These are phyloP conservation scores for Leptopilina syphax DNA, from an alignment of 2,888 invertebrate genomes.

Conservation along the genomic window DNA sequence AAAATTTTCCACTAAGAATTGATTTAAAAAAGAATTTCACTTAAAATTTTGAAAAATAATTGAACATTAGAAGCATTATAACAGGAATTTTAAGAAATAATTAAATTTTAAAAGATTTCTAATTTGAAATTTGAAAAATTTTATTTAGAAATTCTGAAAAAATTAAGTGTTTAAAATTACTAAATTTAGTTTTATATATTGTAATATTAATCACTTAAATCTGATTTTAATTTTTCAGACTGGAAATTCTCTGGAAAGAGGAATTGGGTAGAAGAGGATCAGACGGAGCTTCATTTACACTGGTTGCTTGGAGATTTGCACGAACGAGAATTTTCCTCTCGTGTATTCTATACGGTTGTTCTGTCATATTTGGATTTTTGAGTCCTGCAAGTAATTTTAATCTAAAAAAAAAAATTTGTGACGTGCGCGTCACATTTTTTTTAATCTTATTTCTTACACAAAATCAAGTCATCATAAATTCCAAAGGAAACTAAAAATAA, in stretches of 20 bases:
- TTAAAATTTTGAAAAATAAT: no score
- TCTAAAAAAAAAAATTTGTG: neutral
- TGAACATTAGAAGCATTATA: no score
- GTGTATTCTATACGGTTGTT: conserved; percentile 74
- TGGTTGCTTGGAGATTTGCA: conserved; percentile 77
- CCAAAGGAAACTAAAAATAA: neutral
- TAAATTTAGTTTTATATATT: no score
- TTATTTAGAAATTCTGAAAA: no score
- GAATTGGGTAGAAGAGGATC: conserved; percentile 77
- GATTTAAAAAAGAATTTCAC: no score
- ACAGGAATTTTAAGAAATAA: no score
- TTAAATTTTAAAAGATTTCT: no score
- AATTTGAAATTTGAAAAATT: no score
- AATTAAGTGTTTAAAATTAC: no score
- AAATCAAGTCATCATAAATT: neutral
- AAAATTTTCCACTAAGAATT: no score
- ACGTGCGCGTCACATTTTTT: no score
- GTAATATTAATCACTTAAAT: neutral
- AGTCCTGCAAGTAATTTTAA: conserved; percentile 76
- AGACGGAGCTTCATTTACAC: conserved; percentile 76
- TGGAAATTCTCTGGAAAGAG: conserved; percentile 78
- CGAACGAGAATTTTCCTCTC: conserved; percentile 76
- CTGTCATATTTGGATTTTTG: conserved; percentile 77
- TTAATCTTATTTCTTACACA: no score
- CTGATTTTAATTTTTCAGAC: conserved; percentile 65